Base-by-base conservation (phyloP, 2,888 invertebrate species). In the Drosophila barbarae region DNA sequence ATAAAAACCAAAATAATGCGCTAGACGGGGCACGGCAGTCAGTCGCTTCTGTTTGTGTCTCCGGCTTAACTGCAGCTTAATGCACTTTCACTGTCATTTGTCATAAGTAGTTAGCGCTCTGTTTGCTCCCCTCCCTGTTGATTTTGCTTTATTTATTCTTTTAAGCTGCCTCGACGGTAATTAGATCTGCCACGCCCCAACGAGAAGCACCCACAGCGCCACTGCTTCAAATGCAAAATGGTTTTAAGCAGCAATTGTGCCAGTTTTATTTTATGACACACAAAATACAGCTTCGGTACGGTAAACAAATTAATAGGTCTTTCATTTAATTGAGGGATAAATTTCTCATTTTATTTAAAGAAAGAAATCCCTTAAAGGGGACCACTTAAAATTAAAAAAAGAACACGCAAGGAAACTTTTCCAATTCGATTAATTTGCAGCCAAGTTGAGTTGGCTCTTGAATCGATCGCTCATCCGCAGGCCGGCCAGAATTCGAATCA, bases 1-100 rank as follows among this genome's bases (percentile, higher is more conserved):
- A 58, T 50, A 54, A 69, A 77, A 65, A 60, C 46, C 52, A 65
- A 75, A 52, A 69, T 74, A 77, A 55, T 72, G 32, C 64, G 44
- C 49, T 52, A 79, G 72, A 65, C 64, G 57, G 15, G 44, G 49
- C 35, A 15, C 46, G 28, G 21, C 12, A 30, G 53, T 41, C 12
- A 30, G 53, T 41, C 44, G 35, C 54, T 58, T 41, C 49, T 55
- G 47, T 47, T 44, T 54, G 49, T 42, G 46, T 39, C 57, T 38
- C 38, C 60, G 69, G 26, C 26, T 56, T 52, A 42, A 42, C 46
- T 57, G 39, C 41, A 59, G 71, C 80, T 77, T 77, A 80, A 77
- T 77, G 80, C 77, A 77, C 80, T 80, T 80, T 77, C 77, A 74
- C 71, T 80, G 80, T 77, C 70, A 69, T 77, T 74, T 80, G 73